Conservation (phyloP, 1,140 invertebrate genomes). For the Drosophila prosaltans region DNA sequence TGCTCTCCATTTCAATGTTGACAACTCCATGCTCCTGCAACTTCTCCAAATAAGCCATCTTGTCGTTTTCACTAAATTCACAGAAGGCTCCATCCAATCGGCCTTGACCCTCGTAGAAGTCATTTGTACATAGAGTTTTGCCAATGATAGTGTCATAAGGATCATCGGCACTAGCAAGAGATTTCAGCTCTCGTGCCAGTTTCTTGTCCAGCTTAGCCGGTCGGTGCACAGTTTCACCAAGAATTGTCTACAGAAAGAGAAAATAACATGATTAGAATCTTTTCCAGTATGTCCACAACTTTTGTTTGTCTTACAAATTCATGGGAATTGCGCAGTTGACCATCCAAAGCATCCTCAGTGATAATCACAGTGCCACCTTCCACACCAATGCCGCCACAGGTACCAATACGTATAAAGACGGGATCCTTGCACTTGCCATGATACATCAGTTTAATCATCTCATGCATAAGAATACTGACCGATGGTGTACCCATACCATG, state of each 20-base stretch:
- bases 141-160: constrained; percentile 94
- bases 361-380: constrained; percentile 95
- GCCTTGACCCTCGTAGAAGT: constrained; percentile 99
- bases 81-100: constrained; percentile 98
- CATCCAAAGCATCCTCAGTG: constrained; percentile 93
- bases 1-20: constrained; percentile 99
- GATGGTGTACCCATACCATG: constrained; percentile 98
- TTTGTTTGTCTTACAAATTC: constrained; percentile 85
- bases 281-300: no score
- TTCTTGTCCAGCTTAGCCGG: constrained; percentile 92
- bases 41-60: constrained; percentile 93
- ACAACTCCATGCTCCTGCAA: constrained; percentile 91
- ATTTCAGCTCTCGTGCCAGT: constrained; percentile 90
- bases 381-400: constrained; percentile 95
- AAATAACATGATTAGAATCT: background rate
- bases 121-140: constrained; percentile 97
- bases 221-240: constrained; percentile 93
- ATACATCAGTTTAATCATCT: constrained; percentile 96
- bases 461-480: constrained; percentile 95
- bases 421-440: constrained; percentile 94
- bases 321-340: constrained; percentile 88
- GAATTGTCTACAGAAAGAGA: constrained; percentile 88
- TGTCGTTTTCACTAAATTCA: constrained; percentile 94
- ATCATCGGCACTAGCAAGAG: constrained; percentile 88
- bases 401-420: constrained; percentile 95